phyloP scores from a whole-genome alignment of 2,113 vertebrate genomes.

The Laticauda laticaudata region DNA sequence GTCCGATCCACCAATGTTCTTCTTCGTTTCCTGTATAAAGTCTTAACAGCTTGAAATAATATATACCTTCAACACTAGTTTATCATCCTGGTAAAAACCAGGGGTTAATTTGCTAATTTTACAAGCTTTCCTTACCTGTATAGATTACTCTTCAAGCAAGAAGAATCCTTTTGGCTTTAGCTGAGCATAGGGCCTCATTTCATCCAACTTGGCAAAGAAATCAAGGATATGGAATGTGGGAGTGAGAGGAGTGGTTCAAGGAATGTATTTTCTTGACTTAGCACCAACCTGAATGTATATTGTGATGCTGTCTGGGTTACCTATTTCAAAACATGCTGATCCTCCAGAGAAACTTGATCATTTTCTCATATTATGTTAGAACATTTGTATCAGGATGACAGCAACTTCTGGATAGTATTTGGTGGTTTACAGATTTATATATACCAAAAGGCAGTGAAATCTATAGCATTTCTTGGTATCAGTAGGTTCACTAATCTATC shows the following conservation, averaged over 20 bases:
- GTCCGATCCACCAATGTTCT: background rate
- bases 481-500: background rate
- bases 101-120: background rate
- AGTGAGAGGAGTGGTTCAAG: background rate
- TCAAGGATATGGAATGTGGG: background rate
- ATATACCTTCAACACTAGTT: background rate
- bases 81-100: background rate
- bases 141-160: background rate
- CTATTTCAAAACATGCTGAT: background rate
- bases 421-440: constrained; percentile 4
- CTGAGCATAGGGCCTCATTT: background rate
- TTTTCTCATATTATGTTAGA: background rate
- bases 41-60: background rate
- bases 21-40: background rate
- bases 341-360: background rate
- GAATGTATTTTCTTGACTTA: background rate
- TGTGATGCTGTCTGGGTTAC: background rate
- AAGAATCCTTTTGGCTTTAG: background rate
- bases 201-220: constrained; percentile 2
- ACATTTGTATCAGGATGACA: background rate
- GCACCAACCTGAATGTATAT: background rate
- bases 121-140: background rate
- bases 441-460: background rate
- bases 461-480: background rate
- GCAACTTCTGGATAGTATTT: constrained; percentile 11